Evolutionary conservation across 2,888 invertebrate species (phyloP), one percentile per base, ranked within the genome.

Genomic region (Trimorus sp.): DNA sequence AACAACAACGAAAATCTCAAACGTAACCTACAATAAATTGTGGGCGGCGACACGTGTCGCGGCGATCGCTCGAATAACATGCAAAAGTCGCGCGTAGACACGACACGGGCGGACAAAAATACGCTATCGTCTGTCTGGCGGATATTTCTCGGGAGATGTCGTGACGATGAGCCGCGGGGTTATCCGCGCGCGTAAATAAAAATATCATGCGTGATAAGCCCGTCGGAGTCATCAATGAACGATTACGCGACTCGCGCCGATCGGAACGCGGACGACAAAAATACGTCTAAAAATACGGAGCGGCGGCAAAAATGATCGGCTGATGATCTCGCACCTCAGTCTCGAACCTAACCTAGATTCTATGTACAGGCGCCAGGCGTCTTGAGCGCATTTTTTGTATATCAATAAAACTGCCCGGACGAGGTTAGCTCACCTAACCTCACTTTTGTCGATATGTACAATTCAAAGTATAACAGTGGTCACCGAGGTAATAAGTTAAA

Each of bases 141-240:
- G 82, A 79, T 82, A 79, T 68, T 82, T 74, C 75, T 71, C 54
- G 79, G 73, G 79, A 83, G 76, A 76, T 79, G 78, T 83, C 82
- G 76, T 69, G 63, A 37, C 37, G 68, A 81, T 77, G 73, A 63
- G 66, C 69, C 63, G 58, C 60, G 74, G 75, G 84, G 84, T 86
- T 86, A 86, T 86, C 86, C 76, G 77, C 71, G 71, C 73, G 70
- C 60, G 45, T 38, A 82, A 80, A 68, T 75, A 82, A 69, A 82
- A 76, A 76, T 73, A 68, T 79, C 71, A 42, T 69, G 45, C 37
- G 42, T 62, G 79, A 83, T 79, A 84, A 83, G 69, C n/a, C 38
- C 66, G 60, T 53, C 12, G 59, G 51, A 75, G 69, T 68, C 82
- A 82, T 84, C 82, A 83, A 84, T 84, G 83, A 80, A 83, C 68